Base-by-base conservation (phyloP, 2,888 invertebrate species). In the Macaria notata region DNA sequence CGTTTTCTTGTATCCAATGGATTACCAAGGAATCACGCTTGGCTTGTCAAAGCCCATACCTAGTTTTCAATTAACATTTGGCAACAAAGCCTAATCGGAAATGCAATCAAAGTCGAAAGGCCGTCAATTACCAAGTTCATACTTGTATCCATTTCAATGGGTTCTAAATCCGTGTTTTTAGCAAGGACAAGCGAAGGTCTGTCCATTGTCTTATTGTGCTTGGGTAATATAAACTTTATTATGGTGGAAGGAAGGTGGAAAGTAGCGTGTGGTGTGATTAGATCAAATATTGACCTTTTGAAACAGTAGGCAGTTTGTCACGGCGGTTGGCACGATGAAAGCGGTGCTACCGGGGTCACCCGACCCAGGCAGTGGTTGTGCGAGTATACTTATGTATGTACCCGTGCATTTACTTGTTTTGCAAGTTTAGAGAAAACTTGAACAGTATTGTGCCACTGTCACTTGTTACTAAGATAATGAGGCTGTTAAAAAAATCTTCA, bases 181-280 rank as follows among this genome's bases (percentile, higher is more conserved):
- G 58, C 65, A 66, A 64, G 65, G 65, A 66, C 63, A 61, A 50
- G 9, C 51, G 57, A 59, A 62, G 61, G 56, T 61, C 49, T 49
- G 43, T 49, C 60, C 52, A 64, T 53, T 45, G 30, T 50, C 4
- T 44, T 29, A 39, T 2, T 19, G 8, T 3, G 31, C 4, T 29
- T 43, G 4, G 9, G 39, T 9, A 43, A 42, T 60, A 44, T 56
- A 46, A 30, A 45, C 62, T 51, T 51, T 63, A 59, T 50, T 33
- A 3, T 31, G 30, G 49, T 48, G 46, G 39, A 44, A 46, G 61
- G 62, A 46, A 38, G 62, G 49, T 46, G 48, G 45, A 52, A 38
- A 41, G 7, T 29, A 45, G 46, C 44, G 33, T 42, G 4, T 33
- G 39, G 30, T 46, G 57, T 49, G 53, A 47, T 59, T 48, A 47